A percentile compares a stretch with the other conserved stretches of the same genome.
phyloP scores from a whole-genome alignment of 1,140 invertebrate species.

The Drosophila pseudoobscura region DNA sequence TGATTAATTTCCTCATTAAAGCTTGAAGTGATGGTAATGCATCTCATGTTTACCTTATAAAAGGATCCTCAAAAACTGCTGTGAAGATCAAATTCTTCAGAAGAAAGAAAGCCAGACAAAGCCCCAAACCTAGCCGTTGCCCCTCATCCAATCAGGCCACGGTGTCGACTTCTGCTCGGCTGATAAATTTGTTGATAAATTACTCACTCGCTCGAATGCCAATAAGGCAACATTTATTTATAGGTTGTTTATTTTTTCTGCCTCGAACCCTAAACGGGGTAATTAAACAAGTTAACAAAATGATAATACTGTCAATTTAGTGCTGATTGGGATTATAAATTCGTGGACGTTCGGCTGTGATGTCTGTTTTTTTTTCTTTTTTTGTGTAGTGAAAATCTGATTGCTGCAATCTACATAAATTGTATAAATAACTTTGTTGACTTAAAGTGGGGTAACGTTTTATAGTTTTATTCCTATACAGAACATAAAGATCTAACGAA shows the following conservation, averaged over 20 bases:
- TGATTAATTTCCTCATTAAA: no score
- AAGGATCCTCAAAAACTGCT: no score
- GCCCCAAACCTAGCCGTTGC: conserved; percentile 27
- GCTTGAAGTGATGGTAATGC: no score
- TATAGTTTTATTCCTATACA: no score
- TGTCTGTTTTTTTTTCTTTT: no score
- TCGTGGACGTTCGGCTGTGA: conserved; percentile 6
- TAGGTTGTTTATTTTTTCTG: conserved; percentile 17
- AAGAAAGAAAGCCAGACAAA: background rate
- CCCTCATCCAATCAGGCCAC: background rate
- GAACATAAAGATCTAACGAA: no score
- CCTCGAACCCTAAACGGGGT: conserved; percentile 1
- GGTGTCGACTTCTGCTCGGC: conserved; percentile 6
- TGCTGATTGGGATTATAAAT: conserved; percentile 27
- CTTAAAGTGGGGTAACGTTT: background rate
- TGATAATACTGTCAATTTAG: conserved; percentile 44
- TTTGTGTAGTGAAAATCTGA: no score
- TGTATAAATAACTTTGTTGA: background rate
- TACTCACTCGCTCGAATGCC: conserved; percentile 16
- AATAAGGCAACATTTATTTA: conserved; percentile 48
- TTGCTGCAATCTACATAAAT: no score
- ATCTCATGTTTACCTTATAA: no score
- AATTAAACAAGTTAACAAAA: conserved; percentile 51
- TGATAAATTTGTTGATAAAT: conserved; percentile 41
- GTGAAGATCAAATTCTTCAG: background rate